Conservation (phyloP, 2,113 vertebrate species). For the Nycticryphes semicollaris region DNA sequence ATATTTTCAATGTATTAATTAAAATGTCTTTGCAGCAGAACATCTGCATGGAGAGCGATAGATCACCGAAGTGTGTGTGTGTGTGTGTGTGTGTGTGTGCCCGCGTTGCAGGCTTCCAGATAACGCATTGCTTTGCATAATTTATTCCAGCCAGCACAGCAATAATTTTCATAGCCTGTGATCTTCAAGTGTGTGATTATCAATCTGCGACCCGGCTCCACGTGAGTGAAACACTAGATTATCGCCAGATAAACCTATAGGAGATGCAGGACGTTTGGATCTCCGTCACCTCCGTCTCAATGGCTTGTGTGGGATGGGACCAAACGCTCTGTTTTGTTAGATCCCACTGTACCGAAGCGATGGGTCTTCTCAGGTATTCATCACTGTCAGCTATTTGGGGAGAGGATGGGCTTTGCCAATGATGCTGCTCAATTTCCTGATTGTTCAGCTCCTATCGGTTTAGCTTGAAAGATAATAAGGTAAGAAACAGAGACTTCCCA, state of each 20-base stretch:
- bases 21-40: slow-evolving; percentile 62
- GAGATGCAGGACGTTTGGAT: background rate
- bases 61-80: slow-evolving; percentile 36
- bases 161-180: slow-evolving; percentile 56
- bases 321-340: background rate
- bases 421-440: slow-evolving; percentile 1
- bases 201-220: background rate
- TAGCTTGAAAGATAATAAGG: slow-evolving; percentile 53
- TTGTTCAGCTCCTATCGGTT: background rate
- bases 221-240: background rate
- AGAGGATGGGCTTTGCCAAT: background rate
- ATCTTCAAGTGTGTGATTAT: slow-evolving; percentile 33
- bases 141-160: slow-evolving; percentile 62
- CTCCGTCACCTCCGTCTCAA: background rate
- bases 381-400: background rate
- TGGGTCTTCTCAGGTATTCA: background rate
- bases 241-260: background rate
- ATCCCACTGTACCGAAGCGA: background rate
- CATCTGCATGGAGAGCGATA: slow-evolving; percentile 66
- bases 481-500: slow-evolving; percentile 36
- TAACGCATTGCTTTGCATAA: slow-evolving; percentile 70
- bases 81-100: background rate
- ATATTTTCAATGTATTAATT: slow-evolving; percentile 69
- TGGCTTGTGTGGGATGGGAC: background rate
- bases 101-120: slow-evolving; percentile 35